Evolutionary conservation across 2,797 vertebrate genomes (phyloP), one percentile per base, ranked within the genome.

Genomic region (Scolopax rusticola): DNA sequence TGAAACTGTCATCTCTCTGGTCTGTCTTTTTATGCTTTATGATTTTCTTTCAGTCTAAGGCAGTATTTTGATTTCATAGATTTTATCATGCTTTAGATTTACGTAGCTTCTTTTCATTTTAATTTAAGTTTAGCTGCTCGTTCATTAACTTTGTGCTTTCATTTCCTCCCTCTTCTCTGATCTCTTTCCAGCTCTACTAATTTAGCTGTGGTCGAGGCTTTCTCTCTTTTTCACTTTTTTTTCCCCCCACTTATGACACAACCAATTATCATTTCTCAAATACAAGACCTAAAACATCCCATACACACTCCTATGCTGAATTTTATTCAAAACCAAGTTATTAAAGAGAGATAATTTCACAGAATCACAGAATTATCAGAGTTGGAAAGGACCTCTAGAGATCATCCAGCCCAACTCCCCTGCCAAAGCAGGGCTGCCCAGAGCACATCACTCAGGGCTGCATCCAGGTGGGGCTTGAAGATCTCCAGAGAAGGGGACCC

Each of bases 311-410:
- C 54, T 51, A 56, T 45, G 81, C 51, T 53, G 11, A 87, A 82
- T 88, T 95, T 59, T 77, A 88, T 92, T 96, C 12, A 92, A 84
- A 93, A 76, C 60, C 20, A 48, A 51, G 32, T 81, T 94, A 57
- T 75, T 93, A 64, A 59, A 76, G 27, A 84, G 51, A 83, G 75
- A 15, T 12, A 65, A 74, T 36, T 89, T 48, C 47, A 48, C 12
- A 24, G 23, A 24, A 48, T 48, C 47, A 48, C 3, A 7, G 47
- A 45, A 47, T 47, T 47, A 20, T 21, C 45, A 47, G 45, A 48
- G 23, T 48, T 24, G 23, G 23, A 48, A 48, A 21, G 21, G 47
- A 48, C 23, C 47, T 48, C 23, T 24, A 48, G 47, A 48, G 47
- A 48, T 8, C 12, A 13, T 7, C 47, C 13, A 48, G 47, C 21